Percentiles rank a stretch among this genome's conserved stretches.
phyloP scores from a whole-genome alignment of 1,140 invertebrate species.

The Drosophila mauritiana region DNA sequence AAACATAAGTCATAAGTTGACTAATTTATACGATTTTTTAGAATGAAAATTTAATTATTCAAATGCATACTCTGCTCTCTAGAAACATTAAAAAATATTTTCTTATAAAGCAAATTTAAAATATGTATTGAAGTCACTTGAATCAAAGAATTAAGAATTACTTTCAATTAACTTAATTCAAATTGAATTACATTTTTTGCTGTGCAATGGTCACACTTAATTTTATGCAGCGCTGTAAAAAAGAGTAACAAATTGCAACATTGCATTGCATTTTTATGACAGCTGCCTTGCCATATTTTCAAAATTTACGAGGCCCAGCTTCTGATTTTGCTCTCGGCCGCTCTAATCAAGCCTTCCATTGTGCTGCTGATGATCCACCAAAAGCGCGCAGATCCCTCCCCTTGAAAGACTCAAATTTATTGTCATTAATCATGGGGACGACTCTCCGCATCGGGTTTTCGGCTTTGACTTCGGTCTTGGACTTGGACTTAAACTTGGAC shows the following conservation, averaged over 20 bases:
- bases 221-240: conserved; percentile 45
- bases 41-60: background rate
- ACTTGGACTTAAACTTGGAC: conserved; percentile 11
- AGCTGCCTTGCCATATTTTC: conserved; percentile 69
- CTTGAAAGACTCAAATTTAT: conserved; percentile 71
- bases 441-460: conserved; percentile 21
- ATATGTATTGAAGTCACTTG: background rate
- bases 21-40: too few relatives aligned
- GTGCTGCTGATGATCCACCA: conserved; percentile 45
- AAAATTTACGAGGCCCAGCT: conserved; percentile 64
- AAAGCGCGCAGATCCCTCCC: conserved; percentile 13
- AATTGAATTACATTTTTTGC: background rate
- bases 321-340: conserved; percentile 31
- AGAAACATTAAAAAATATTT: too few relatives aligned
- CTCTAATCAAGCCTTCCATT: conserved; percentile 72
- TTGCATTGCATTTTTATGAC: conserved; percentile 77
- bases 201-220: conserved; percentile 45
- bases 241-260: conserved; percentile 71
- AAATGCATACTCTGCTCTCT: too few relatives aligned
- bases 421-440: conserved; percentile 78
- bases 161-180: too few relatives aligned
- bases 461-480: conserved; percentile 59
- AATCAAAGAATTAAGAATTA: too few relatives aligned
- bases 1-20: background rate
- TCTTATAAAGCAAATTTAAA: too few relatives aligned